Percentiles rank a stretch among this genome's conserved stretches.
These are phyloP conservation scores for Musca domestica DNA, from an alignment of 1,140 invertebrate species.

Conservation along the genomic window DNA sequence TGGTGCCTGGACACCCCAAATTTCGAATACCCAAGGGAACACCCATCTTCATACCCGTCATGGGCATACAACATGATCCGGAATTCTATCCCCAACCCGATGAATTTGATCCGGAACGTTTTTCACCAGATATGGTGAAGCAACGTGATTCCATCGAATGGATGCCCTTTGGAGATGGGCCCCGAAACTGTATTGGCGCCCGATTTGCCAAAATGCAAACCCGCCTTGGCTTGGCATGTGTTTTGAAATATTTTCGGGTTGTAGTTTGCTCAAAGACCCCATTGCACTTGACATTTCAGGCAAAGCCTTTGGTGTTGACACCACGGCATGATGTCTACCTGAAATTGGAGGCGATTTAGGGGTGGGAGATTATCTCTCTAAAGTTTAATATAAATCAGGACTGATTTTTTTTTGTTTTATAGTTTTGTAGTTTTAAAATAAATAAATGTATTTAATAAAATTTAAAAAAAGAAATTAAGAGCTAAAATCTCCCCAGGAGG, in stretches of 20 bases:
- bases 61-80: conserved; percentile 59
- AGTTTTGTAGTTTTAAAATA: too few relatives aligned
- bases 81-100: conserved; percentile 59
- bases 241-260: conserved; percentile 45
- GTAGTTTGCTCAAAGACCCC: conserved; percentile 31
- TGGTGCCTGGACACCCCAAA: conserved; percentile 47
- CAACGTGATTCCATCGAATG: conserved; percentile 54
- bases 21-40: conserved; percentile 49
- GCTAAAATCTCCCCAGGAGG: background rate
- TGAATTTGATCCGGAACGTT: conserved; percentile 60
- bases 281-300: conserved; percentile 23
- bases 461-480: too few relatives aligned
- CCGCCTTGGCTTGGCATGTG: conserved; percentile 44
- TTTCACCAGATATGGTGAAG: conserved; percentile 46
- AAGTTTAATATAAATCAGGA: background rate
- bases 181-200: conserved; percentile 56
- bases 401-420: background rate
- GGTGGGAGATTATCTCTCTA: background rate
- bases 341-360: background rate
- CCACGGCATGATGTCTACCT: too few relatives aligned
- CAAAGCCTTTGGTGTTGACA: too few relatives aligned
- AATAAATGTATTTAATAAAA: too few relatives aligned
- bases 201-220: conserved; percentile 52
- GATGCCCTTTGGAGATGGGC: conserved; percentile 59
- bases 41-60: conserved; percentile 57